Base-by-base conservation (phyloP, 2,888 invertebrate species). In the Phanerotoma sp. region DNA sequence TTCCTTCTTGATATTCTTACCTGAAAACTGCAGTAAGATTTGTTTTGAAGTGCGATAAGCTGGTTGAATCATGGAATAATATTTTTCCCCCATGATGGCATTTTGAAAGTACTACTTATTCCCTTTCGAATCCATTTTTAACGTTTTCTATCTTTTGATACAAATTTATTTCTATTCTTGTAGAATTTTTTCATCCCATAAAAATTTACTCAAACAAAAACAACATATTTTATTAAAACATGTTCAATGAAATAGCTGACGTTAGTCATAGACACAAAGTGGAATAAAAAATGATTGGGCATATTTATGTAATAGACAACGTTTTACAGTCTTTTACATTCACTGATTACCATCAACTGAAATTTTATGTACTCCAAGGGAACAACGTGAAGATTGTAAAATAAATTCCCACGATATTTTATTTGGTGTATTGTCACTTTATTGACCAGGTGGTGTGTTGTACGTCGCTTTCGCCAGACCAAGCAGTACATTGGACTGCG, bases 351-450 rank as follows among this genome's bases (percentile, higher is more conserved):
- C 16, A 46, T 52, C 52, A 32, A 28, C 32, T 40, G 37, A 46
- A 42, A 37, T 47, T 51, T 47, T 33, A 51, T 42, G 13, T 21
- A 38, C 44, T 44, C 21, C 41, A 42, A 9, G 41, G 46, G 41
- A 41, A 49, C 11, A 38, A 16, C 30, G 41, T 25, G 20, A 15
- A 42, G 20, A 28, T 35, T 25, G 16, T 42, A 22, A 33, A 53
- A 54, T 15, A 48, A 48, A 54, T 48, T 54, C 54, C 48, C 54
- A 54, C 54, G 48, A 33, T 54, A 47, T 53, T 53, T 47, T 47
- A 53, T 53, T 54, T 42, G 20, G 42, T 28, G 48, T 42, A 54
- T 54, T 54, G 54, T 54, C 48, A 40, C 42, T 42, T 48, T 15
- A 20, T 50, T 50, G 50, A 50, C 22, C 50, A 42, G 32, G 16